A percentile compares a stretch with the other conserved stretches of the same genome.
These are phyloP conservation scores for Mycogona germanica DNA, from an alignment of 2,888 invertebrate species.

Conservation along the genomic window DNA sequence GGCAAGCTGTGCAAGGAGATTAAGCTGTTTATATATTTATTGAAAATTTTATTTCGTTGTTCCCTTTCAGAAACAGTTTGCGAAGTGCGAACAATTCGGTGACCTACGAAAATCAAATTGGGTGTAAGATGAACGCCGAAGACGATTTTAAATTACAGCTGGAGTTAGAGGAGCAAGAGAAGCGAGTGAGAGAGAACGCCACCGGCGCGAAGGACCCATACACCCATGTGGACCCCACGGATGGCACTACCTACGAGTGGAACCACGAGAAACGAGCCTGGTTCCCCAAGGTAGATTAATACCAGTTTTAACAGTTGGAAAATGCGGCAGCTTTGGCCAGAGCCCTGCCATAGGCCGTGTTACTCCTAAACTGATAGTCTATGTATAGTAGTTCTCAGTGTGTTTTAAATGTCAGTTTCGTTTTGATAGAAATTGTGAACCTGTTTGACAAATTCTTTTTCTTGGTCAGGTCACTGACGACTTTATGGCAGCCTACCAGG, in stretches of 20 bases:
- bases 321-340: too few relatives aligned
- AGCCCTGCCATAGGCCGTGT: too few relatives aligned
- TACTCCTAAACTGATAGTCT: neutral
- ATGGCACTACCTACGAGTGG: constrained; percentile 87
- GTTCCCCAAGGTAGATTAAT: constrained; percentile 72
- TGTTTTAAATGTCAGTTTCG: neutral
- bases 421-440: too few relatives aligned
- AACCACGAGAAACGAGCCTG: constrained; percentile 81
- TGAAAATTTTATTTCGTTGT: too few relatives aligned
- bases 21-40: too few relatives aligned
- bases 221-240: constrained; percentile 57
- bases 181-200: constrained; percentile 23
- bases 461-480: constrained; percentile 68
- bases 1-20: too few relatives aligned
- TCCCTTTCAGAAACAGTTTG: too few relatives aligned
- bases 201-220: constrained; percentile 21
- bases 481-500: constrained; percentile 90
- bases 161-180: constrained; percentile 25
- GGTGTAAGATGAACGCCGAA: too few relatives aligned
- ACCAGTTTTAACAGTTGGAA: constrained; percentile 2
- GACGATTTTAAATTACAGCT: constrained; percentile 27
- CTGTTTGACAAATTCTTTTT: constrained; percentile 14
- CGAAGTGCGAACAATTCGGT: too few relatives aligned
- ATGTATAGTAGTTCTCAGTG: neutral
- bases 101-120: too few relatives aligned